Evolutionary conservation across 2,797 vertebrate species (phyloP).

Genomic region (Dendrocincla tyrannina): DNA sequence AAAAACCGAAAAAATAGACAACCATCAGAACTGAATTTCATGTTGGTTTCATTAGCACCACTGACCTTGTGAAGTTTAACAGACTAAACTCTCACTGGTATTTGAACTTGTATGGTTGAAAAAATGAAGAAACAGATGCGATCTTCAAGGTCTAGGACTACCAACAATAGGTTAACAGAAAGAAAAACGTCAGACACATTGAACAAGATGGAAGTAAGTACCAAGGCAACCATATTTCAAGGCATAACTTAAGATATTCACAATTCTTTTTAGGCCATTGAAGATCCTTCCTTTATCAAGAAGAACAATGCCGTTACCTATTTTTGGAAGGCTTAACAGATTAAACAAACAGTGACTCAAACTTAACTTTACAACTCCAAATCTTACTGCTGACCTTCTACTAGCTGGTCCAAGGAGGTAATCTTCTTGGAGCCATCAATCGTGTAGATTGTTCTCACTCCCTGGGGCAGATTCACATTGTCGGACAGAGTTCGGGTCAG

Average conservation of each 20-base stretch:
- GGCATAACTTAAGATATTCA: neutral
- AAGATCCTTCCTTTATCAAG: neutral
- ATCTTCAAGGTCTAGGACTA: neutral
- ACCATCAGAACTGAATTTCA: neutral
- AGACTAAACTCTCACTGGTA: neutral
- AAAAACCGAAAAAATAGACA: too few species aligned
- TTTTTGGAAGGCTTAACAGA: neutral
- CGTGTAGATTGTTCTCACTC: conserved; percentile 93
- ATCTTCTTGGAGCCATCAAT: conserved; percentile 89
- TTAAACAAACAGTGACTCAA: neutral
- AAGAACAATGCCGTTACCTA: neutral
- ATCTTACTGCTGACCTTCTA: conserved; percentile 86
- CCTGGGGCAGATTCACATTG: conserved; percentile 96
- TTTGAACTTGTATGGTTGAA: neutral
- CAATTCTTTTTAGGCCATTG: neutral
- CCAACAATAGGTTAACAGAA: neutral
- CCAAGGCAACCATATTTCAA: neutral
- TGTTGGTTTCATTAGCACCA: neutral
- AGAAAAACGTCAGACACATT: neutral
- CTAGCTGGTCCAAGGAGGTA: conserved; percentile 89
- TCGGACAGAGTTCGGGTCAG: conserved; percentile 94
- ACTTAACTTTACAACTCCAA: neutral
- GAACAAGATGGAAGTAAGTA: neutral
- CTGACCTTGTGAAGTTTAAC: neutral
- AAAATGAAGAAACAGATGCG: neutral